Percentiles rank a stretch among this genome's conserved stretches.
phyloP scores from a whole-genome alignment of 2,888 invertebrate species.

The Erannis defoliaria region DNA sequence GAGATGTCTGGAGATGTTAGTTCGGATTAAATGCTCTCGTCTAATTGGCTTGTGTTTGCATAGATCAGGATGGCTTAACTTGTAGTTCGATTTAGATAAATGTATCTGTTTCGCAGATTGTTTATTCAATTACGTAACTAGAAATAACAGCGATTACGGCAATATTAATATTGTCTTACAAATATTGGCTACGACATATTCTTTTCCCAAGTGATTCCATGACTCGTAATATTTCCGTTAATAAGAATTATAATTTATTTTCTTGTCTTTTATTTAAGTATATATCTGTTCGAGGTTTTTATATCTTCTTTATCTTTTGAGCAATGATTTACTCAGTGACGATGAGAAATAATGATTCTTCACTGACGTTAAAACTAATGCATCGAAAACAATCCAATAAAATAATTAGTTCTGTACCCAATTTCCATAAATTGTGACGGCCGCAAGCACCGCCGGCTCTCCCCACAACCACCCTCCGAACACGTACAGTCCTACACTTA shows the following conservation, averaged over 20 bases:
- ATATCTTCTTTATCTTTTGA: too few relatives aligned
- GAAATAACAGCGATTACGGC: neutral
- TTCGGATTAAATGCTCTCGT: slow-evolving; percentile 39
- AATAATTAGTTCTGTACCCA: slow-evolving; percentile 37
- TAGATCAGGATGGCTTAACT: slow-evolving; percentile 9
- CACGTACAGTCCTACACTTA: slow-evolving; percentile 71
- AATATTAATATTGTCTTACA: neutral
- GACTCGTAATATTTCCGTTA: too few relatives aligned
- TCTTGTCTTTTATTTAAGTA: too few relatives aligned
- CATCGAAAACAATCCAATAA: slow-evolving; percentile 20
- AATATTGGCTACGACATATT: neutral
- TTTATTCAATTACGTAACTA: neutral
- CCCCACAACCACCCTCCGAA: slow-evolving; percentile 35
- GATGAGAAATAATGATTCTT: neutral
- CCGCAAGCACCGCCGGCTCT: slow-evolving; percentile 17
- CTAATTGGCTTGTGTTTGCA: slow-evolving; percentile 30
- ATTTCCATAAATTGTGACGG: slow-evolving; percentile 33
- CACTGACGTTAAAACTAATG: neutral
- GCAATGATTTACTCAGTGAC: neutral
- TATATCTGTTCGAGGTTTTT: too few relatives aligned
- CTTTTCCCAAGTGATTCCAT: too few relatives aligned
- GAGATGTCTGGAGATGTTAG: slow-evolving; percentile 38
- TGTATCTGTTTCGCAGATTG: slow-evolving; percentile 10
- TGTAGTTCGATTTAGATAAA: slow-evolving; percentile 23
- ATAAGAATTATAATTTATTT: too few relatives aligned